phyloP scores from a whole-genome alignment of 2,113 vertebrate genomes.

The Tor tambroides region DNA sequence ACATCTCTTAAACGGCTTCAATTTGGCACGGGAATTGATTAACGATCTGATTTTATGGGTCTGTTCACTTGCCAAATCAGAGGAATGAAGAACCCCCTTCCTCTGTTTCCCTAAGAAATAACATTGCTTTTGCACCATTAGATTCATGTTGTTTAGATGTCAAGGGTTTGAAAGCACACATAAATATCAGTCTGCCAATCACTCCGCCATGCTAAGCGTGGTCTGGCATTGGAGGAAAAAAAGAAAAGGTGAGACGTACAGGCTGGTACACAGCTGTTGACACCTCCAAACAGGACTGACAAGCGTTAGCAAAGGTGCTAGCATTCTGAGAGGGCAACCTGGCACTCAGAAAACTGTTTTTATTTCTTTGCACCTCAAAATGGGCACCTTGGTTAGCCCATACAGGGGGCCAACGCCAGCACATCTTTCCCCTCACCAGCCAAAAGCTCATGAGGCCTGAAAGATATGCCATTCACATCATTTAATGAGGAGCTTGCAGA shows the following conservation, averaged over 20 bases:
- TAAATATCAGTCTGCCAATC: constrained; percentile 68
- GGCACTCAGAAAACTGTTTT: constrained; percentile 40
- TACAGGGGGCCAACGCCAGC: constrained; percentile 63
- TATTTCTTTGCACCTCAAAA: constrained; percentile 53
- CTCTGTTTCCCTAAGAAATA: constrained; percentile 63
- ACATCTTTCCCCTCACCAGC: constrained; percentile 53
- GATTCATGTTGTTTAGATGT: constrained; percentile 62
- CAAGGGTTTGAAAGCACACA: constrained; percentile 58
- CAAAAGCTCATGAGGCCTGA: constrained; percentile 60
- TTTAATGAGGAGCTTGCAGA: constrained; percentile 69
- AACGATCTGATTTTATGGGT: constrained; percentile 68
- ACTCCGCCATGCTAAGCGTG: constrained; percentile 4
- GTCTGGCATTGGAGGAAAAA: background rate
- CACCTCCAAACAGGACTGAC: constrained; percentile 54
- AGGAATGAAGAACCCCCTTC: constrained; percentile 18
- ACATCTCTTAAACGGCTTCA: constrained; percentile 66
- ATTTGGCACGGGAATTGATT: constrained; percentile 69
- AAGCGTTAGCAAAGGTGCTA: constrained; percentile 49
- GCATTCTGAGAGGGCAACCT: constrained; percentile 58
- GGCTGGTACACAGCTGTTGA: constrained; percentile 27
- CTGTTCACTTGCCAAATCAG: constrained; percentile 65
- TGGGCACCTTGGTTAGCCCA: constrained; percentile 56
- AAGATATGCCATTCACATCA: constrained; percentile 62
- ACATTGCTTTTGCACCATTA: constrained; percentile 66
- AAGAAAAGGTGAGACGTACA: constrained; percentile 16